These are phyloP conservation scores for Perizoma flavofasciatum DNA, from an alignment of 2,888 invertebrate genomes.

Conservation along the genomic window DNA sequence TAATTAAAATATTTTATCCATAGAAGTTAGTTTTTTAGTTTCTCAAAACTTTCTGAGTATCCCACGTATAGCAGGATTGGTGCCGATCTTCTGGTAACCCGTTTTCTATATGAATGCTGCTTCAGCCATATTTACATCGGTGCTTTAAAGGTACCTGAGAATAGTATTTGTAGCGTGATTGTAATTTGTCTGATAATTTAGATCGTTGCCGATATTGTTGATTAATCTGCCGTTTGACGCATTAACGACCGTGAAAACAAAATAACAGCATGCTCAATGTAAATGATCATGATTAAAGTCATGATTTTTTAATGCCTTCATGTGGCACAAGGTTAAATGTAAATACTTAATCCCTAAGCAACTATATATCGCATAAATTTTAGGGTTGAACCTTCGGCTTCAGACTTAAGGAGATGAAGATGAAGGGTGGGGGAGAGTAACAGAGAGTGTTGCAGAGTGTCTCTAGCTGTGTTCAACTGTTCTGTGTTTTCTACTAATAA, in stretches of 20 bases:
- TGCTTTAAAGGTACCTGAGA: slow-evolving; percentile 18
- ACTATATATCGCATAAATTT: no score
- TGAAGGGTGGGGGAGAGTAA: no score
- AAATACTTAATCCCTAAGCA: background rate
- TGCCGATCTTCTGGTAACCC: background rate
- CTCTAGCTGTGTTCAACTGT: no score
- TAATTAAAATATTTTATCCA: no score
- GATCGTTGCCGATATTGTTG: slow-evolving; percentile 25
- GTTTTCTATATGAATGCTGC: background rate
- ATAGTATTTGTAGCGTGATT: slow-evolving; percentile 17
- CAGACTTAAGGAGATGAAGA: no score
- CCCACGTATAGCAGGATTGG: no score
- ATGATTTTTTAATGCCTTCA: slow-evolving; percentile 7
- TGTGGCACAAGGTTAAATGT: slow-evolving; percentile 13
- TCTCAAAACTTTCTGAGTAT: no score
- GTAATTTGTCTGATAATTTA: slow-evolving; percentile 25
- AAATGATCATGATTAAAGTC: slow-evolving; percentile 6
- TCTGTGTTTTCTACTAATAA: no score
- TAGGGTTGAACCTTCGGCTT: no score
- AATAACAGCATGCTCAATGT: slow-evolving; percentile 18
- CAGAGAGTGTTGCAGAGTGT: no score
- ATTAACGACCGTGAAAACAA: slow-evolving; percentile 27
- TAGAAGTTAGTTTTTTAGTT: no score
- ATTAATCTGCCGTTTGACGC: slow-evolving; percentile 32
- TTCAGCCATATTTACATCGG: slow-evolving; percentile 5